Evolutionary conservation across 2,113 vertebrate species (phyloP), one percentile per base, ranked within the genome.

Genomic region (Carassius gibelio): DNA sequence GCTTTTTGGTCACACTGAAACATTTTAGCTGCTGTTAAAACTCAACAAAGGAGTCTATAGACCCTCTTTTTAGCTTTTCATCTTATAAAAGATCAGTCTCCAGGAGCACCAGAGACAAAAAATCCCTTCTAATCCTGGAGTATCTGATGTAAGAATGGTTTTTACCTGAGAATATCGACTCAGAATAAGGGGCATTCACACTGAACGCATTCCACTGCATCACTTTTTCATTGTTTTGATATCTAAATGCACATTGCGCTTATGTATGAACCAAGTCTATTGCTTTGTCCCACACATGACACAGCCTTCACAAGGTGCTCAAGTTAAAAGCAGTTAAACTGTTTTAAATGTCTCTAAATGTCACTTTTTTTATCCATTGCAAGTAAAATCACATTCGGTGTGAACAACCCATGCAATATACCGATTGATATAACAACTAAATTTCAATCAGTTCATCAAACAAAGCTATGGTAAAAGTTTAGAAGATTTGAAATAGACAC

Each of bases 1-100:
- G 42, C 77, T 10, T 62, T 64, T 64, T 15, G 59, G 57, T 42
- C 57, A 36, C 15, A 50, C 5, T 21, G 45, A 50, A 61, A 78
- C 55, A 19, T n/a, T 38, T 78, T 36, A 38, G 75, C 75, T 68
- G 23, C 61, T 5, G 36, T 64, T 55, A 2, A 45, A 45, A 45
- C 42, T 45, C 38, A 42, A 42, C 38, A 42, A 42, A 42, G 55
- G 6, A 62, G 57, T 79, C 55, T 79, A 79, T 1, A 55, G 75
- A 78, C 13, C n/a, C 14, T 62, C 13, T 45, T 42, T 64, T 38
- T 48, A 38, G 14, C 30, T 30, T 30, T 13, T 59, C 52, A 81
- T n/a, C n/a, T 66, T 64, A 45, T 64, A 81, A 45, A 45, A 66
- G 59, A 38, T 57, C 75, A 78, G 19, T 81, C 36, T 50, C 36